Evolutionary conservation across 2,797 vertebrate genomes (phyloP).

Genomic region (Psittacula derbiana): DNA sequence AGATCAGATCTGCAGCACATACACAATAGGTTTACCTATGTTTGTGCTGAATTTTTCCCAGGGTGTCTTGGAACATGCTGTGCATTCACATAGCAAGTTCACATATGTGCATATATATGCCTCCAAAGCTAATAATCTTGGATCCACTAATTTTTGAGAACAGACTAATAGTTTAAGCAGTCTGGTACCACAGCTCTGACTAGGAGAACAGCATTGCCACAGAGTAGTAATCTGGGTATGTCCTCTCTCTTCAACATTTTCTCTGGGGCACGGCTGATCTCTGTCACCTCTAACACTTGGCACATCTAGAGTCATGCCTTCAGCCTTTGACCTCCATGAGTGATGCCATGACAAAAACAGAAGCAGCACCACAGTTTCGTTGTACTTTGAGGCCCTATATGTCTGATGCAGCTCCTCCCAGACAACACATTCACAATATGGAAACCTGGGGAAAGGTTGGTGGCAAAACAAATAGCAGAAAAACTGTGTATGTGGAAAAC

Average conservation of each 20-base stretch:
- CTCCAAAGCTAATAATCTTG: neutral
- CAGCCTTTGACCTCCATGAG: neutral
- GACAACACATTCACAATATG: neutral
- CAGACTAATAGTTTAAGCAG: neutral
- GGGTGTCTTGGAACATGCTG: neutral
- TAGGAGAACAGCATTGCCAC: neutral
- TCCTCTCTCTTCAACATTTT: neutral
- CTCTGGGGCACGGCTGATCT: neutral
- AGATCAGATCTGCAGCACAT: neutral
- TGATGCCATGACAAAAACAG: neutral
- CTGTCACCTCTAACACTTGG: neutral
- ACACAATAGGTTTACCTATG: neutral
- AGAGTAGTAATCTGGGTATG: neutral
- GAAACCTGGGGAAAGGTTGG: neutral
- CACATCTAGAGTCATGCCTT: neutral
- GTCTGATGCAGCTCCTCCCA: neutral
- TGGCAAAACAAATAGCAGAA: neutral
- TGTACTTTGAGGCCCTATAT: neutral
- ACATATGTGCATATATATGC: neutral
- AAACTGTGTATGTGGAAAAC: neutral
- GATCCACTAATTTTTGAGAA: neutral
- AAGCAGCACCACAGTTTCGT: neutral
- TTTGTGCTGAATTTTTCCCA: neutral
- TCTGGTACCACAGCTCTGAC: neutral
- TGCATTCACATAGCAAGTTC: neutral